These are phyloP conservation scores for Anser brachyrhynchus DNA, from an alignment of 2,113 vertebrate genomes.

Conservation along the genomic window DNA sequence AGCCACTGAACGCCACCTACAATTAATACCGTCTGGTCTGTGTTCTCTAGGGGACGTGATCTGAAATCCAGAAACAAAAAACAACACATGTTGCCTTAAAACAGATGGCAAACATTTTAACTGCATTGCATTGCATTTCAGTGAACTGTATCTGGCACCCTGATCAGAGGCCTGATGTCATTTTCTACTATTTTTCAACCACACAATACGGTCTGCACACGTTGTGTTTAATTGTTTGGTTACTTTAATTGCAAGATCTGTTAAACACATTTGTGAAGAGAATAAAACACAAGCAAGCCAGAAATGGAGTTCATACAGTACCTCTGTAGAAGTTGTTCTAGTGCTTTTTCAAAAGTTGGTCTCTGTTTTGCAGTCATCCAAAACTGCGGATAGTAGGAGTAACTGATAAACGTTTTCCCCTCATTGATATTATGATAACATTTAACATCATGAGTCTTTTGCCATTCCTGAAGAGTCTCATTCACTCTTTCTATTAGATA, in stretches of 20 bases:
- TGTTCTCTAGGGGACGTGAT: conserved; percentile 88
- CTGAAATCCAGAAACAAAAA: conserved; percentile 80
- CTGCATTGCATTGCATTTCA: conserved; percentile 59
- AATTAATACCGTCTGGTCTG: conserved; percentile 86
- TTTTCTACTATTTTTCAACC: conserved; percentile 61
- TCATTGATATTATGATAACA: conserved; percentile 87
- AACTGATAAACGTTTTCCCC: conserved; percentile 85
- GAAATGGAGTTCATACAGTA: conserved; percentile 51
- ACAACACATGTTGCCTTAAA: conserved; percentile 61
- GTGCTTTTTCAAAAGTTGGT: conserved; percentile 88
- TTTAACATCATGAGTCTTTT: conserved; percentile 87
- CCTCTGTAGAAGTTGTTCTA: conserved; percentile 89
- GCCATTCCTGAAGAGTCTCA: conserved; percentile 90
- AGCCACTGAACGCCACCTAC: conserved; percentile 98
- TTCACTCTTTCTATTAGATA: conserved; percentile 93
- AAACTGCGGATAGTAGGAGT: conserved; percentile 96
- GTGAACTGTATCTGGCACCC: conserved; percentile 62
- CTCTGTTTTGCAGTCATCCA: conserved; percentile 84
- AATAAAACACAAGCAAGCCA: neutral
- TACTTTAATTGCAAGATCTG: conserved; percentile 13
- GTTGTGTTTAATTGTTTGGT: conserved; percentile 47
- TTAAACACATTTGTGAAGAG: neutral
- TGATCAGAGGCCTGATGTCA: conserved; percentile 48
- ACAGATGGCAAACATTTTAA: conserved; percentile 75
- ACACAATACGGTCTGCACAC: neutral